These are phyloP conservation scores for Octodon degus DNA, from an alignment of 2,113 vertebrate genomes.

Conservation along the genomic window DNA sequence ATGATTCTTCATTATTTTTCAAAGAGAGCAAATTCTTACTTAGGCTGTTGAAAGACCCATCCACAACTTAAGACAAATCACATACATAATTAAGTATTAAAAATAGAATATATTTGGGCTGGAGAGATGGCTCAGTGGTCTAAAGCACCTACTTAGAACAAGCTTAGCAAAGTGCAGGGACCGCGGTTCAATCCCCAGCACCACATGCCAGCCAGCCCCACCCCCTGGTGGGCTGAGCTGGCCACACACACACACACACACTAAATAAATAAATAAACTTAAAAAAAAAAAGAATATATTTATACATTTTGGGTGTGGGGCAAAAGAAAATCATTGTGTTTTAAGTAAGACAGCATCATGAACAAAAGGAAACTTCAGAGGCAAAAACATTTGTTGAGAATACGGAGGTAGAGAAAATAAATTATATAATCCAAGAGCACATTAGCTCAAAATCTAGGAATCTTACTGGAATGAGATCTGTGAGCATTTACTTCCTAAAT, in stretches of 20 bases:
- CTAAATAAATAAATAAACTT: no score
- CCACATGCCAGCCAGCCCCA: no score
- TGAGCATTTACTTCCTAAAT: neutral
- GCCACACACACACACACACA: no score
- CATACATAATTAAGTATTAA: neutral
- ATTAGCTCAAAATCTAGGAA: slow-evolving; percentile 14
- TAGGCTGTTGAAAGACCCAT: neutral
- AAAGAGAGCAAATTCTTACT: neutral
- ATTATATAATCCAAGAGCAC: neutral
- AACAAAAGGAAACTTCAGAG: slow-evolving; percentile 36
- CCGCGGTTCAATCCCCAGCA: no score
- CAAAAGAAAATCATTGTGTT: neutral
- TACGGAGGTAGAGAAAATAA: neutral
- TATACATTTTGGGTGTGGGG: neutral
- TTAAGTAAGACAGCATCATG: neutral
- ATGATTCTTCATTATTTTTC: slow-evolving; percentile 5
- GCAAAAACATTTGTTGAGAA: slow-evolving; percentile 32
- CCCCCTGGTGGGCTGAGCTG: no score
- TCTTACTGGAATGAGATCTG: neutral
- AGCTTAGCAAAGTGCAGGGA: no score
- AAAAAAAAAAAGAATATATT: neutral
- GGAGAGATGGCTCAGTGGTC: no score
- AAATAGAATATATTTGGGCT: neutral
- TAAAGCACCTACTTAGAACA: no score
- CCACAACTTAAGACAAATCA: neutral